These are phyloP conservation scores for Phymorhynchus buccinoides DNA, from an alignment of 1,140 invertebrate genomes.

Conservation along the genomic window DNA sequence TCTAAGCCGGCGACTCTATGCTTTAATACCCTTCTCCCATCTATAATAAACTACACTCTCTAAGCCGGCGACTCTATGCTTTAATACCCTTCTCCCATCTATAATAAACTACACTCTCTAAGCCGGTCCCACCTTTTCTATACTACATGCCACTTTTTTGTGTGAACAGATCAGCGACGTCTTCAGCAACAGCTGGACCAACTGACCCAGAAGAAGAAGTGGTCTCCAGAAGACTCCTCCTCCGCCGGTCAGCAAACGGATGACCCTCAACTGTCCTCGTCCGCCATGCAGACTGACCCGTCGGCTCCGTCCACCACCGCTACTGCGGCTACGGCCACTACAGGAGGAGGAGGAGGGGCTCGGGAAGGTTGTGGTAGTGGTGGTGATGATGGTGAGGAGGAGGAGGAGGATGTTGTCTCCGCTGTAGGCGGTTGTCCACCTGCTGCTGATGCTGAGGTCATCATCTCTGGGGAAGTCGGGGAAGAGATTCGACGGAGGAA, in stretches of 20 bases:
- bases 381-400: too few relatives aligned
- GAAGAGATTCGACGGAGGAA: constrained; percentile 47
- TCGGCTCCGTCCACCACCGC: constrained; percentile 13
- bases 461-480: constrained; percentile 45
- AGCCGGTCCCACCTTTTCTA: too few relatives aligned
- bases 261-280: neutral
- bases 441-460: neutral
- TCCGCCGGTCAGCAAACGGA: constrained; percentile 21
- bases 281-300: constrained; percentile 45
- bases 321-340: neutral
- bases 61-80: too few relatives aligned
- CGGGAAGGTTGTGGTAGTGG: neutral
- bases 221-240: neutral
- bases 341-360: too few relatives aligned
- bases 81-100: too few relatives aligned
- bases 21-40: too few relatives aligned
- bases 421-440: too few relatives aligned
- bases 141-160: constrained; percentile 22
- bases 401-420: too few relatives aligned
- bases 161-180: constrained; percentile 53
- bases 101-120: too few relatives aligned
- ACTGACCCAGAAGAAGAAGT: constrained; percentile 22
- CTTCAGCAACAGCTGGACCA: constrained; percentile 49
- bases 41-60: too few relatives aligned
- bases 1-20: too few relatives aligned